Conservation (phyloP, 2,888 invertebrate genomes). For the Antheraea assamensis region DNA sequence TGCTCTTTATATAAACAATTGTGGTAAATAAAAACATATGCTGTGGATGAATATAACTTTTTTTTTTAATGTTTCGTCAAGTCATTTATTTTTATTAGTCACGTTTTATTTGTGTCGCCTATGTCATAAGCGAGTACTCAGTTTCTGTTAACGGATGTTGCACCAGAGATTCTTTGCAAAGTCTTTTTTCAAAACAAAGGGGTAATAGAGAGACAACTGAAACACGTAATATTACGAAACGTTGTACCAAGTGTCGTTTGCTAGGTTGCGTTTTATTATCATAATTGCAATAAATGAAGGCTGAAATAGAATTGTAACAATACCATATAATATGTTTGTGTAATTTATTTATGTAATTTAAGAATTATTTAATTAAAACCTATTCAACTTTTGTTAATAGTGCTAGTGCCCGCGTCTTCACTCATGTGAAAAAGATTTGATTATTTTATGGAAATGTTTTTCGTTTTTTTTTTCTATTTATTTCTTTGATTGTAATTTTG, state of each 20-base stretch:
- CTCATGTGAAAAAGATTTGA: no score
- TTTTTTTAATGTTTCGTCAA: neutral
- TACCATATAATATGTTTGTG: neutral
- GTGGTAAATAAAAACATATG: neutral
- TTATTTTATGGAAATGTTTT: no score
- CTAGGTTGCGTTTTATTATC: neutral
- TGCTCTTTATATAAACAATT: neutral
- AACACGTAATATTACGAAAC: slow-evolving; percentile 11
- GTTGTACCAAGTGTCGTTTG: neutral
- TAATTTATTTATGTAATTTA: neutral
- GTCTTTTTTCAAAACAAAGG: slow-evolving; percentile 11
- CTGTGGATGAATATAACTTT: neutral
- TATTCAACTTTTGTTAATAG: no score
- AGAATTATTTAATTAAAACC: neutral
- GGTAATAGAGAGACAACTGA: slow-evolving; percentile 1
- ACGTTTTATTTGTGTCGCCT: slow-evolving; percentile 3
- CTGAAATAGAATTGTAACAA: neutral
- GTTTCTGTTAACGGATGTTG: slow-evolving; percentile 1
- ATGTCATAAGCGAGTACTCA: neutral
- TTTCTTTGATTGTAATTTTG: no score
- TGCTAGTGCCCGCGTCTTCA: no score
- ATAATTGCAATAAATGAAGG: neutral
- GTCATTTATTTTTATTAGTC: slow-evolving; percentile 13
- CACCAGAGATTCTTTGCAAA: slow-evolving; percentile 14
- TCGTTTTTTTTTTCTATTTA: no score